Conservation (phyloP, 2,113 vertebrate genomes). For the Pholis gunnellus region DNA sequence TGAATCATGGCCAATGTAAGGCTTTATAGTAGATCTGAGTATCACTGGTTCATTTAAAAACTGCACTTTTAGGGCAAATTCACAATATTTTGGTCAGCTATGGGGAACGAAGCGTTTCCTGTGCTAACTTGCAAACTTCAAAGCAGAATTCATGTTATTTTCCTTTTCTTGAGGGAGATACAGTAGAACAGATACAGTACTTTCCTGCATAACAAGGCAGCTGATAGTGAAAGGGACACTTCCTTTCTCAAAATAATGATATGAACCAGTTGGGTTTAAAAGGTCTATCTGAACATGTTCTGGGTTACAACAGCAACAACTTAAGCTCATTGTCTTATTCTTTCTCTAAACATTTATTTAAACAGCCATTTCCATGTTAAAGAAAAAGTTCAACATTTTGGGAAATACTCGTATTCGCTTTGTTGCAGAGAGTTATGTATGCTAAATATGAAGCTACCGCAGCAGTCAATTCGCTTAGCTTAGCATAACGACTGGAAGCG, state of each 20-base stretch:
- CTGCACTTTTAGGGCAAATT: background rate
- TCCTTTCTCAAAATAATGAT: background rate
- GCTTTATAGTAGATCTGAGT: background rate
- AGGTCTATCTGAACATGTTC: background rate
- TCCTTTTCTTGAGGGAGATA: background rate
- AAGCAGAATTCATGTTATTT: background rate
- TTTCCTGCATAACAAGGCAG: background rate
- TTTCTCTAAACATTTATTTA: background rate
- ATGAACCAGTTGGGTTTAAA: background rate
- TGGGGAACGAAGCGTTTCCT: background rate
- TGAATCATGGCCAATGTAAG: background rate
- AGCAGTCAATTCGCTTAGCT: background rate
- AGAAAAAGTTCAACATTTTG: background rate
- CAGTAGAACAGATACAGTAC: background rate
- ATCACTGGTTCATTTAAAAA: background rate
- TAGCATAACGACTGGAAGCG: background rate
- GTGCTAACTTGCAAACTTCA: background rate
- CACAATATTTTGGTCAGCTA: background rate
- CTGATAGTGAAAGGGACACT: constrained; percentile 2
- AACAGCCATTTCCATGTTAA: background rate
- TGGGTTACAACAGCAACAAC: background rate
- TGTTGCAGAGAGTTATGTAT: background rate
- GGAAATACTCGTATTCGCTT: background rate
- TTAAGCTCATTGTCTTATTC: background rate
- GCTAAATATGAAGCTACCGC: background rate